Evolutionary conservation across 1,140 invertebrate species (phyloP).

Genomic region (Sarcophaga bullata): DNA sequence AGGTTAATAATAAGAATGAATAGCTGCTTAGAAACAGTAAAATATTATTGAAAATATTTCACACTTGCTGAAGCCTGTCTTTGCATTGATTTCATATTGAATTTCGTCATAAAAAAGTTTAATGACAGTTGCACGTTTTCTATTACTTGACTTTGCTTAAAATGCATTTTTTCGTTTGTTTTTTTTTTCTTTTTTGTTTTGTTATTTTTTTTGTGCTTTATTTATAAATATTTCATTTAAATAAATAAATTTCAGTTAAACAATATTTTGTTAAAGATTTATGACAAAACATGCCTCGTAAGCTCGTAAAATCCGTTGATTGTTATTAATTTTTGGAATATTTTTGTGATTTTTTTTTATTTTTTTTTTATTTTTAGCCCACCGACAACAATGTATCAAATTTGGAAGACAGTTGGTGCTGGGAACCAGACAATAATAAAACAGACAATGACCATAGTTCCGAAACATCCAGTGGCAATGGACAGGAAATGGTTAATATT

Average conservation of each 20-base stretch:
- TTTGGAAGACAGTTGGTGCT: conserved; percentile 69
- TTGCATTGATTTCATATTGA: conserved; percentile 2
- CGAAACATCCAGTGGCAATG: conserved; percentile 44
- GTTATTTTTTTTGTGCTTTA: neutral
- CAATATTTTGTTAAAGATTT: conserved; percentile 17
- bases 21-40: neutral
- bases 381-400: conserved; percentile 42
- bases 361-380: conserved; percentile 45
- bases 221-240: neutral
- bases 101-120: neutral
- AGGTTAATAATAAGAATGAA: neutral
- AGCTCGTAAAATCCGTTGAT: neutral
- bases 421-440: conserved; percentile 67
- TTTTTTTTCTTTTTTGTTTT: neutral
- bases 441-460: conserved; percentile 45
- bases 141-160: neutral
- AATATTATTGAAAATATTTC: conserved; percentile 1
- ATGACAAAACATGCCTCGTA: conserved; percentile 32
- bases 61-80: conserved; percentile 13
- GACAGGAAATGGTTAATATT: conserved; percentile 46
- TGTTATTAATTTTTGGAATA: neutral
- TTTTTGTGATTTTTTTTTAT: conserved; percentile 33
- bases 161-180: neutral
- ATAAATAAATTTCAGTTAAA: neutral
- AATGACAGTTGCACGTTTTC: neutral